A percentile compares a stretch with the other conserved stretches of the same genome.
phyloP scores from a whole-genome alignment of 2,888 invertebrate genomes.

The Argyresthia albistria region DNA sequence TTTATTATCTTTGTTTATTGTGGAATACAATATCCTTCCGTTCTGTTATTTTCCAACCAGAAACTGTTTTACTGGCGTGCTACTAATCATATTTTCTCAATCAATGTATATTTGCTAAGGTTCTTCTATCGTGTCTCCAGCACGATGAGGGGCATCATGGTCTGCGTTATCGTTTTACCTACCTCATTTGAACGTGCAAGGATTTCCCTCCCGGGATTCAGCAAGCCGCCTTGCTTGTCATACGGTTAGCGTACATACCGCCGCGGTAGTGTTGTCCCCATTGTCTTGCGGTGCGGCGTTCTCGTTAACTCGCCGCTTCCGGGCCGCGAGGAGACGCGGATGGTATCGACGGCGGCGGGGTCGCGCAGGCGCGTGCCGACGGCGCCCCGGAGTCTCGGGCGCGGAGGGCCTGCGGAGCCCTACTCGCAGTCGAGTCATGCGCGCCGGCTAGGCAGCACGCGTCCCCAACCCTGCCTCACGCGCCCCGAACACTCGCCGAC shows the following conservation, averaged over 20 bases:
- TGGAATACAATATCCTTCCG: too few species aligned
- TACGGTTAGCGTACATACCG: not conserved
- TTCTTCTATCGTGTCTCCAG: too few species aligned
- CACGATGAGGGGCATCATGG: too few species aligned
- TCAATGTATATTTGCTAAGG: too few species aligned
- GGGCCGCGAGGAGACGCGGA: slow-evolving; percentile 58
- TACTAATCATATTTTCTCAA: too few species aligned
- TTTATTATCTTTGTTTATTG: too few species aligned
- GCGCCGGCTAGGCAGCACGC: slow-evolving; percentile 33
- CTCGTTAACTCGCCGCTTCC: slow-evolving; percentile 63
- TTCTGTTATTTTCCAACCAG: too few species aligned
- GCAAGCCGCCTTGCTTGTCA: too few species aligned
- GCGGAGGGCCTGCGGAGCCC: slow-evolving; percentile 45
- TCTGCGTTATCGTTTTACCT: too few species aligned
- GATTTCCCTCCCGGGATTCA: too few species aligned
- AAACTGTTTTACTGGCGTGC: too few species aligned
- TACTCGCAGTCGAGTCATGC: slow-evolving; percentile 48
- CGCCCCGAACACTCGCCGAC: slow-evolving; percentile 18
- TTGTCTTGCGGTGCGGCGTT: slow-evolving; percentile 51
- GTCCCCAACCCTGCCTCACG: slow-evolving; percentile 22
- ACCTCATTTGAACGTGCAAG: too few species aligned
- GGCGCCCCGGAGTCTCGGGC: slow-evolving; percentile 65
- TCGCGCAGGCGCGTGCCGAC: slow-evolving; percentile 50
- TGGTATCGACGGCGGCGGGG: slow-evolving; percentile 49
- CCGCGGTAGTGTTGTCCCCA: not conserved